Evolutionary conservation across 2,888 invertebrate species (phyloP).

Genomic region (Tuberolachnus salignus): DNA sequence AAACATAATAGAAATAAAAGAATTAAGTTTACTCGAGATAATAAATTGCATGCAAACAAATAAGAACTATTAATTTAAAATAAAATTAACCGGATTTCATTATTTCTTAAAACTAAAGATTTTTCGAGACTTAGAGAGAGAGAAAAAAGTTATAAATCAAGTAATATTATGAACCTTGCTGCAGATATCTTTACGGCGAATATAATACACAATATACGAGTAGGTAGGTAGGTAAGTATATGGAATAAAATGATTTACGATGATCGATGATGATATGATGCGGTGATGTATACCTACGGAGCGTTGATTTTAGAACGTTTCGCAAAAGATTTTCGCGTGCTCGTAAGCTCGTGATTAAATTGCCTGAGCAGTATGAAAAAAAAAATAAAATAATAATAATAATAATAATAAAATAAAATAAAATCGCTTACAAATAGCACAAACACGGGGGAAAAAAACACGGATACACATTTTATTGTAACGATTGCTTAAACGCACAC

Average conservation of each 20-base stretch:
- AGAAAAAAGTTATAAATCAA: too few species aligned
- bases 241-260: background rate
- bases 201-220: background rate
- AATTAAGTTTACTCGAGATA: too few species aligned
- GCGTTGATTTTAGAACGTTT: background rate
- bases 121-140: too few species aligned
- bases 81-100: too few species aligned
- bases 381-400: background rate
- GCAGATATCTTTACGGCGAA: background rate
- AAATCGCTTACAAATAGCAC: background rate
- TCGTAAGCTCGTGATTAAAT: background rate
- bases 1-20: too few species aligned
- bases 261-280: conserved; percentile 1
- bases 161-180: too few species aligned
- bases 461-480: too few species aligned
- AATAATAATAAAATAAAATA: background rate
- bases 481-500: background rate
- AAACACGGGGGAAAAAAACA: background rate
- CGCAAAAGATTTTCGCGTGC: background rate
- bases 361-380: background rate
- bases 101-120: too few species aligned
- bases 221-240: too few species aligned
- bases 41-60: too few species aligned
- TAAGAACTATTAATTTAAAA: too few species aligned
- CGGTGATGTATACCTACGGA: background rate